A percentile compares a stretch with the other conserved stretches of the same genome.
These are phyloP conservation scores for Solenodon paradoxus DNA, from an alignment of 2,113 vertebrate genomes.

Conservation along the genomic window DNA sequence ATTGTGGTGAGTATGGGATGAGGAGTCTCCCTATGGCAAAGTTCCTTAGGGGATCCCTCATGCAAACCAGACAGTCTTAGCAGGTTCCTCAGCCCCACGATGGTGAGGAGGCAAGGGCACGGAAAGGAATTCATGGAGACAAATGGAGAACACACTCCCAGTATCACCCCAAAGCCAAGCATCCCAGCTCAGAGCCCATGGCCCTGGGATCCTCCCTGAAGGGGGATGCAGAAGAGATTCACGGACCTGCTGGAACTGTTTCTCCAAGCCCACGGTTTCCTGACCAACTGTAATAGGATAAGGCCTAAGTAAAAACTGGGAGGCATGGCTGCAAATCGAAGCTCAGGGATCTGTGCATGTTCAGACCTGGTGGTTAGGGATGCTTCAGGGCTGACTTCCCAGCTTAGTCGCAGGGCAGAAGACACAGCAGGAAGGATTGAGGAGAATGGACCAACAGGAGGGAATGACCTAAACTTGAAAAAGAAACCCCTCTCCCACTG, in stretches of 20 bases:
- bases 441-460: not conserved
- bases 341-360: not conserved
- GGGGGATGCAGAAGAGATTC: not conserved
- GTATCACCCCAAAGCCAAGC: not conserved
- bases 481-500: not conserved
- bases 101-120: rapidly evolving
- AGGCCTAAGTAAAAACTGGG: not conserved
- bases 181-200: not conserved
- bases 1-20: not conserved
- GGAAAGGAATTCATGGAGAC: not conserved
- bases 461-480: not conserved
- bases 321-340: not conserved
- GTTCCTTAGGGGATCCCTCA: not conserved
- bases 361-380: no score
- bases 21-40: not conserved
- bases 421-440: not conserved
- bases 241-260: not conserved
- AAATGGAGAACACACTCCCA: not conserved
- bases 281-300: not conserved
- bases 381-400: not conserved
- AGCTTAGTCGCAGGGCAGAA: not conserved
- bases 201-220: not conserved
- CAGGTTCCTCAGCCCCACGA: not conserved
- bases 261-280: not conserved
- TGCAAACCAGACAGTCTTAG: not conserved